phyloP scores from a whole-genome alignment of 2,797 vertebrate species.

The Buphagus erythrorhynchus region DNA sequence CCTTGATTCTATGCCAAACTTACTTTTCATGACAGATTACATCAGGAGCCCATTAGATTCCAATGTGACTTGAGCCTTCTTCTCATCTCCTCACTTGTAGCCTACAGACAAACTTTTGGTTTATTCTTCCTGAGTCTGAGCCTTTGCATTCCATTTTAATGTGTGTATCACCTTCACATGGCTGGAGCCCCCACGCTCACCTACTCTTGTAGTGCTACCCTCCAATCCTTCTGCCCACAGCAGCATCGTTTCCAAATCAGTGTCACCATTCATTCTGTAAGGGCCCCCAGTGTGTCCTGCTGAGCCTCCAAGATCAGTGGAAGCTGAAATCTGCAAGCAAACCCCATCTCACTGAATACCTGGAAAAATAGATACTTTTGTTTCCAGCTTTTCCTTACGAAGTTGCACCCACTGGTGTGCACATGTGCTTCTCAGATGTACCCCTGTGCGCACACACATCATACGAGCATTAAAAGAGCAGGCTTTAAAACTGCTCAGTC shows the following conservation, averaged over 20 bases:
- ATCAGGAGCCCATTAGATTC: neutral
- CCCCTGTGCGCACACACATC: neutral
- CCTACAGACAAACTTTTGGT: neutral
- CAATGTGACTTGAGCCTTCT: neutral
- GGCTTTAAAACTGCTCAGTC: neutral
- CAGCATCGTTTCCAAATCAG: neutral
- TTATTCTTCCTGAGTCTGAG: neutral
- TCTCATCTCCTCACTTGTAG: neutral
- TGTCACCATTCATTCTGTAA: neutral
- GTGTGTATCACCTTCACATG: accelerated
- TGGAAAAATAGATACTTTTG: neutral
- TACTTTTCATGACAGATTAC: neutral
- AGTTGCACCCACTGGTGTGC: neutral
- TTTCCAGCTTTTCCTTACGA: neutral
- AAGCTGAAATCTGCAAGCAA: neutral
- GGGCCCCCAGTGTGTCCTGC: accelerated
- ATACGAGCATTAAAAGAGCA: neutral
- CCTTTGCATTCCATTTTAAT: neutral
- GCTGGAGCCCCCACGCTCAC: accelerated
- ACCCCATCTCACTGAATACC: neutral
- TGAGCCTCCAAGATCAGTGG: neutral
- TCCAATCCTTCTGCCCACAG: neutral
- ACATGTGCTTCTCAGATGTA: neutral
- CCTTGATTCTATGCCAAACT: neutral
- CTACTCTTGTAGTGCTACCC: accelerated